Evolutionary conservation across 2,797 vertebrate genomes (phyloP).

Genomic region (Pteronotus mesoamericanus): DNA sequence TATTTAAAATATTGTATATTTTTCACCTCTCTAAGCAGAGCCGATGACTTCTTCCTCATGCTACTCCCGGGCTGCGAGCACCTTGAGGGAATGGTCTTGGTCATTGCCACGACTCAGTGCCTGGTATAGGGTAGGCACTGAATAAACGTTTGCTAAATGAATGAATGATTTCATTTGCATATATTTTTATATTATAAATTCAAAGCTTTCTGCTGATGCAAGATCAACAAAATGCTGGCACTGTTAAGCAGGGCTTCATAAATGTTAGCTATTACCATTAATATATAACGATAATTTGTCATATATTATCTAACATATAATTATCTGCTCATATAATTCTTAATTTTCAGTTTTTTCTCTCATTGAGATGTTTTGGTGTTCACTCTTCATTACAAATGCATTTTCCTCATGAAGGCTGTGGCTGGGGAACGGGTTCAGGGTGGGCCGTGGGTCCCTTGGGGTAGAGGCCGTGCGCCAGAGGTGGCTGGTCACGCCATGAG

Average conservation of each 20-base stretch:
- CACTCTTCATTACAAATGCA: background rate
- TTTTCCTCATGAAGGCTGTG: background rate
- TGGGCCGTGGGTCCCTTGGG: background rate
- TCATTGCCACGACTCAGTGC: background rate
- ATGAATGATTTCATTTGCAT: background rate
- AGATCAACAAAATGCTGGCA: background rate
- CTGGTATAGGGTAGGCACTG: background rate
- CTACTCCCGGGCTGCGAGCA: background rate
- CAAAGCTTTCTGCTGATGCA: background rate
- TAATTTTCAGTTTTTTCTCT: background rate
- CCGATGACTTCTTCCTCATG: background rate
- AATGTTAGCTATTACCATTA: background rate
- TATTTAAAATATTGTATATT: background rate
- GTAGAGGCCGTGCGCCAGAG: background rate
- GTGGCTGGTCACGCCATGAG: background rate
- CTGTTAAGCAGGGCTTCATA: background rate
- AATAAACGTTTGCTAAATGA: background rate
- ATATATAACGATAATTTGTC: background rate
- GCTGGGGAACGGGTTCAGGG: background rate
- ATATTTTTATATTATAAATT: conserved; percentile 9
- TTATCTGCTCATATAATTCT: background rate
- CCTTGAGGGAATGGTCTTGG: background rate
- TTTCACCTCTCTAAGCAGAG: background rate
- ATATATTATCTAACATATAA: background rate
- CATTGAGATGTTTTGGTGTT: conserved; percentile 10